Evolutionary conservation across 2,888 invertebrate genomes (phyloP), one percentile per base, ranked within the genome.

Genomic region (Cataglyphis altisquamis): DNA sequence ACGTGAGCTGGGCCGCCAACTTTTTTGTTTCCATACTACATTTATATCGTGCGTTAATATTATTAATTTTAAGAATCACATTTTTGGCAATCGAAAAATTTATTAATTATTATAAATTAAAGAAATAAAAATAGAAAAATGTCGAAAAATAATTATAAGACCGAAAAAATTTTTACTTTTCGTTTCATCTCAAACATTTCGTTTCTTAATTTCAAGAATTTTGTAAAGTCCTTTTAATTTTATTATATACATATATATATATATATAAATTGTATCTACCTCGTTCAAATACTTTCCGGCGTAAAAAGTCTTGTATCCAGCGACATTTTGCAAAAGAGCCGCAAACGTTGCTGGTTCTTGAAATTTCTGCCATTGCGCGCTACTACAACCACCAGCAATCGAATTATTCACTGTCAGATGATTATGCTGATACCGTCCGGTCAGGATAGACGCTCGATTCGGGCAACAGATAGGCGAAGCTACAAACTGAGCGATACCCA

Each of bases 201-300:
- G 18, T 52, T 52, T 52, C 1, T n/a, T 0, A 18, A 62, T 62
- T 29, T 62, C 8, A 62, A 55, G 55, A 55, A 55, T 52, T 52
- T n/a, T 8, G n/a, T n/a, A n/a, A 8, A 48, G 8, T 52, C 6
- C 2, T n/a, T 48, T 48, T 1, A 48, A 48, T 48, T 48, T 55
- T n/a, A 55, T 12, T 10, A 1, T 21, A 15, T 4, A 6, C 8
- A 62, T n/a, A 66, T 25, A 25, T 25, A 1, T 32, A n/a, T 32
- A 4, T 15, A n/a, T 1, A 4, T 45, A 18, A 48, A 48, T 48
- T 48, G 18, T 21, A 78, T 78, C 32, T 82, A 98, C 98, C 96
- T 97, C 96, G 95, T 99, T 99, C 87, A 99, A 95, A 95, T 99
- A 99, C 95, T 99, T 99, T 70, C 99, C 99, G 89, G 98, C 98